Evolutionary conservation across 2,113 vertebrate species (phyloP).

Genomic region (Apodemus sylvaticus): DNA sequence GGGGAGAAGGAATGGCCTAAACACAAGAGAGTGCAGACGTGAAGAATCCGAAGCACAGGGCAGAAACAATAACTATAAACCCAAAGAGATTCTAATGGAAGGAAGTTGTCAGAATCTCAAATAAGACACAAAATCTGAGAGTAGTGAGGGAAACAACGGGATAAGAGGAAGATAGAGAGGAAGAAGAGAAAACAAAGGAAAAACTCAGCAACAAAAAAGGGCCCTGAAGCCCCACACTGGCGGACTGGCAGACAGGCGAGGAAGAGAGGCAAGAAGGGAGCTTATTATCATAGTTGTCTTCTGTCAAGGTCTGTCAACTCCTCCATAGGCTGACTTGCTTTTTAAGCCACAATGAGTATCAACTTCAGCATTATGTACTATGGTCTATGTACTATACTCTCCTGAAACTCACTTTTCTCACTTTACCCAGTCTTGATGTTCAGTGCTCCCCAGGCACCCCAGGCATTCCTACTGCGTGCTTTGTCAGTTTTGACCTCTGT

Average conservation of each 20-base stretch:
- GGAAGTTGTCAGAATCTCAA: neutral
- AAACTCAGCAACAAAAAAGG: neutral
- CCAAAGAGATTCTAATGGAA: neutral
- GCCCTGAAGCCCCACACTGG: neutral
- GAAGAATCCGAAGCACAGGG: neutral
- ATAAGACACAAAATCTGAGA: neutral
- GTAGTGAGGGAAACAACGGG: neutral
- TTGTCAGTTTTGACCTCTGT: too few species aligned
- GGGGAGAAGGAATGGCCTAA: neutral
- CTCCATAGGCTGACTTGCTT: too few species aligned
- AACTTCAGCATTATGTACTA: too few species aligned
- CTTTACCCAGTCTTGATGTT: too few species aligned
- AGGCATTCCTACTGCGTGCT: too few species aligned
- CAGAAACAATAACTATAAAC: neutral
- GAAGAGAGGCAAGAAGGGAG: neutral
- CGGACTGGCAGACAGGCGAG: neutral
- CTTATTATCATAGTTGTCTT: too few species aligned
- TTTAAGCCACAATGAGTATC: too few species aligned
- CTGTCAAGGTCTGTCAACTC: too few species aligned
- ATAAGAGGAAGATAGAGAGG: neutral
- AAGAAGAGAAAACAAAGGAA: accelerated
- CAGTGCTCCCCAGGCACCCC: too few species aligned
- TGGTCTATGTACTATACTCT: too few species aligned
- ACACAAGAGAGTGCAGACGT: neutral
- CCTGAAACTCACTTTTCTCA: too few species aligned